Evolutionary conservation across 2,797 vertebrate species (phyloP).

Genomic region (Rhinella marina): DNA sequence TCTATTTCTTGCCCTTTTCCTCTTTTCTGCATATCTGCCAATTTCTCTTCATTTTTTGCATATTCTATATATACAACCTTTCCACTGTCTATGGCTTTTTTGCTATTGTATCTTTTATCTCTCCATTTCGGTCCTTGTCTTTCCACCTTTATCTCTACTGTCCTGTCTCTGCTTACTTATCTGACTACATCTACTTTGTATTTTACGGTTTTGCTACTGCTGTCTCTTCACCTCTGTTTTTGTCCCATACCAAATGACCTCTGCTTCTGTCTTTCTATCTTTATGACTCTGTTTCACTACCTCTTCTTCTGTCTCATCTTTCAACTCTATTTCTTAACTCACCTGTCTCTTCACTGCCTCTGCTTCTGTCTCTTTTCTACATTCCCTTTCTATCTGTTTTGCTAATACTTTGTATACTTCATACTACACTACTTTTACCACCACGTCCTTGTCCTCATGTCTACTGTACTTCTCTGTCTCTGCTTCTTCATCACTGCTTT

Average conservation of each 20-base stretch:
- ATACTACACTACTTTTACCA: not conserved
- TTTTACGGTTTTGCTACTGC: not conserved
- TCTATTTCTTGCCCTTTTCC: not conserved
- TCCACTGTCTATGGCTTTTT: not conserved
- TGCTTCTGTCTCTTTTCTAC: not conserved
- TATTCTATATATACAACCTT: not conserved
- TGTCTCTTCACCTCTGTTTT: not conserved
- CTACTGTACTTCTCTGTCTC: not conserved
- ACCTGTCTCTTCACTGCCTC: not conserved
- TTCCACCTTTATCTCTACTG: not conserved
- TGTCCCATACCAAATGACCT: not conserved
- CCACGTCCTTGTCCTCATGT: not conserved
- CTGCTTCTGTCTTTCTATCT: not conserved
- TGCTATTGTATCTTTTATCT: not conserved
- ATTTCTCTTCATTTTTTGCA: not conserved
- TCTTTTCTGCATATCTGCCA: not conserved
- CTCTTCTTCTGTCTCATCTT: not conserved
- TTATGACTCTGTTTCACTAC: not conserved
- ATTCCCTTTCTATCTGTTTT: not conserved
- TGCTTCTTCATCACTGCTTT: not conserved
- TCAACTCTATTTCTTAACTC: not conserved
- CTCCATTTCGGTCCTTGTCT: slow-evolving; percentile 22
- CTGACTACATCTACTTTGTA: not conserved
- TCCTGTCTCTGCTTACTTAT: not conserved
- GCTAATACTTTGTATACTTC: not conserved